A percentile compares a stretch with the other conserved stretches of the same genome.
Conservation (phyloP, 2,888 invertebrate species). For the Drosophila meridiana region DNA sequence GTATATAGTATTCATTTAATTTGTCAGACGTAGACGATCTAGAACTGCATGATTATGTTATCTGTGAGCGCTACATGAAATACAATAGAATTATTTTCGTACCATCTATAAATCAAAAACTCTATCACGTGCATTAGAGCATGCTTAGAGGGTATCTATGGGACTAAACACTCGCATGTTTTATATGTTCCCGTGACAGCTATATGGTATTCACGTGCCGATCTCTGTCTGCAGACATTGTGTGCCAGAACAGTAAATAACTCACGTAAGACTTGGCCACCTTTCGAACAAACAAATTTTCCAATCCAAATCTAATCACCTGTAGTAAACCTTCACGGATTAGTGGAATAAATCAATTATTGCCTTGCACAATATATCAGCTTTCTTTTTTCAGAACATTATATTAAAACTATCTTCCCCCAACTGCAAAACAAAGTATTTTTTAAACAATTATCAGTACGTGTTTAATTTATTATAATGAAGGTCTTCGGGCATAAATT, state of each 20-base stretch:
- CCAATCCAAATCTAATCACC: conserved; percentile 21
- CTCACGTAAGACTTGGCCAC: background rate
- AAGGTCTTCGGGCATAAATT: conserved; percentile 1
- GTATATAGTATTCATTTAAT: background rate
- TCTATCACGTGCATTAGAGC: background rate
- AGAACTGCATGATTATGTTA: background rate
- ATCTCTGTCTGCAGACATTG: conserved; percentile 7
- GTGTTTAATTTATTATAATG: conserved; percentile 37
- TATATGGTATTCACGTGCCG: conserved; percentile 3
- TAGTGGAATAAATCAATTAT: conserved; percentile 5
- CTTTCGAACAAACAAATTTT: conserved; percentile 15
- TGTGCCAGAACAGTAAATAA: conserved; percentile 15
- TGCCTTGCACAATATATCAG: background rate
- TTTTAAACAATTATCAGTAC: conserved; percentile 60
- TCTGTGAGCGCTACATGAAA: background rate
- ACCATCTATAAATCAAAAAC: background rate
- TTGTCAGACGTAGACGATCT: background rate
- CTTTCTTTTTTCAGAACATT: background rate
- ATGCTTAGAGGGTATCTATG: background rate
- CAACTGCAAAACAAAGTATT: background rate
- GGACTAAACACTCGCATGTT: background rate
- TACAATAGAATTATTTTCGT: background rate
- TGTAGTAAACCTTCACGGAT: conserved; percentile 6
- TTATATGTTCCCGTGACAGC: background rate
- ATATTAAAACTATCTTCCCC: background rate